A percentile compares a stretch with the other conserved stretches of the same genome.
Evolutionary conservation across 2,888 invertebrate genomes (phyloP).

Genomic region (Euplagia quadripunctaria): DNA sequence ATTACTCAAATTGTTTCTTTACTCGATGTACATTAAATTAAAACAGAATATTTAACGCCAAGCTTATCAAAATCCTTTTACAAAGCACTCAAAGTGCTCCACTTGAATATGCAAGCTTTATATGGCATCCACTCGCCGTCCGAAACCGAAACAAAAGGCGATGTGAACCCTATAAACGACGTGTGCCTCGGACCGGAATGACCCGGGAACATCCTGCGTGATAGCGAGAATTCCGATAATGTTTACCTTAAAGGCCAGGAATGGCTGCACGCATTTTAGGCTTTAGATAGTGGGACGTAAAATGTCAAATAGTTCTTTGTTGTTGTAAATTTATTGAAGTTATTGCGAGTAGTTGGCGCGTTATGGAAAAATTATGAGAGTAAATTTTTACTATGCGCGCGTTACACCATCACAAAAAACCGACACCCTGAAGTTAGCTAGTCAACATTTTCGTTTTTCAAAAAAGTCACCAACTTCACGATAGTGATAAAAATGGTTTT

Average conservation of each 20-base stretch:
- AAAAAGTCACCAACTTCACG: too few species aligned
- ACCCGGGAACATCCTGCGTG: constrained; percentile 47
- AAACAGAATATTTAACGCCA: constrained; percentile 9
- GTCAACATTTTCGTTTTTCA: too few species aligned
- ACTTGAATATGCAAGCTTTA: constrained; percentile 19
- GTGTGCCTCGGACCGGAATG: constrained; percentile 56
- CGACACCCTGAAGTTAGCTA: too few species aligned
- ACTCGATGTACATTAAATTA: neutral
- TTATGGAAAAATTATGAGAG: too few species aligned
- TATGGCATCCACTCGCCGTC: constrained; percentile 17
- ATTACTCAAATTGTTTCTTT: neutral
- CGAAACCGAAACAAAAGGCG: constrained; percentile 59
- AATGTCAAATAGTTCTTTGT: neutral
- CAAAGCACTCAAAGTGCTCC: constrained; percentile 10
- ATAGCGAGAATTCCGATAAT: constrained; percentile 50
- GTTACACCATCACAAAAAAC: too few species aligned
- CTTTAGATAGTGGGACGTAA: neutral
- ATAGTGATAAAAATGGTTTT: too few species aligned
- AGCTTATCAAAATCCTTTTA: constrained; percentile 13
- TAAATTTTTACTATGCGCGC: too few species aligned
- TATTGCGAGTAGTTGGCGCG: too few species aligned
- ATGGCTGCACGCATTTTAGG: constrained; percentile 22
- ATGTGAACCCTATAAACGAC: constrained; percentile 57
- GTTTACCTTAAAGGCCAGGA: constrained; percentile 38
- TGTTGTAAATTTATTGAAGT: neutral